A percentile compares a stretch with the other conserved stretches of the same genome.
Evolutionary conservation across 2,113 vertebrate species (phyloP).

Genomic region (Sminthopsis crassicaudata): DNA sequence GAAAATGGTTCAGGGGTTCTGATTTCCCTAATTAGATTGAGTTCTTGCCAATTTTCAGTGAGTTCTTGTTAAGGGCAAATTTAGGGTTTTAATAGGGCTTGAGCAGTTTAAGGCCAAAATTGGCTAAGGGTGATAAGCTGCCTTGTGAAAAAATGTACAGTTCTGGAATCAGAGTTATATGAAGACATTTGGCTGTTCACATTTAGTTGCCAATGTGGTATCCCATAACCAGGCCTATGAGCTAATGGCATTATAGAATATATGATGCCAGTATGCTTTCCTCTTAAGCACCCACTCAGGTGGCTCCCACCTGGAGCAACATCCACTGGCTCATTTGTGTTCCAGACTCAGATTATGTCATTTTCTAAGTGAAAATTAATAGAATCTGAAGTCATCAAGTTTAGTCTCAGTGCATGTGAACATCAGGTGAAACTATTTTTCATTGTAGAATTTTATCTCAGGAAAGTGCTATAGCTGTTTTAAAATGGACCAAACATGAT

Average conservation of each 20-base stretch:
- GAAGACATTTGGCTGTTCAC: not conserved
- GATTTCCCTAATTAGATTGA: slow-evolving; percentile 64
- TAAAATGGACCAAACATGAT: slow-evolving; percentile 17
- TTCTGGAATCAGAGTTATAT: not conserved
- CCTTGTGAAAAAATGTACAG: not conserved
- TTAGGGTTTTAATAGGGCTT: not conserved
- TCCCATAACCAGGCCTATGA: not conserved
- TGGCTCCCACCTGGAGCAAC: not conserved
- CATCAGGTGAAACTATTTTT: slow-evolving; percentile 27
- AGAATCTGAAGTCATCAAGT: slow-evolving; percentile 9
- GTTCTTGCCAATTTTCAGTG: slow-evolving; percentile 38
- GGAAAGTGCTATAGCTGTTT: not conserved
- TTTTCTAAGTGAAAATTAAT: slow-evolving; percentile 20
- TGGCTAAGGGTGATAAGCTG: not conserved
- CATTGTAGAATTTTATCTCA: slow-evolving; percentile 30
- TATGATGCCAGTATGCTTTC: not conserved
- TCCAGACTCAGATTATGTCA: not conserved
- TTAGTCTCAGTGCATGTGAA: not conserved
- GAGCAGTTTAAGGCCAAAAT: not conserved
- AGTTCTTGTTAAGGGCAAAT: not conserved
- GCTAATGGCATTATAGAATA: not conserved
- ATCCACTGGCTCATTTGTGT: not conserved
- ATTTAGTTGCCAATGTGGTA: not conserved
- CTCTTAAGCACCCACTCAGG: not conserved
- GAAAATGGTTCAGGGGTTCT: slow-evolving; percentile 37